Conservation (phyloP, 2,797 vertebrate genomes). For the Helicolenus hilgendorfi region DNA sequence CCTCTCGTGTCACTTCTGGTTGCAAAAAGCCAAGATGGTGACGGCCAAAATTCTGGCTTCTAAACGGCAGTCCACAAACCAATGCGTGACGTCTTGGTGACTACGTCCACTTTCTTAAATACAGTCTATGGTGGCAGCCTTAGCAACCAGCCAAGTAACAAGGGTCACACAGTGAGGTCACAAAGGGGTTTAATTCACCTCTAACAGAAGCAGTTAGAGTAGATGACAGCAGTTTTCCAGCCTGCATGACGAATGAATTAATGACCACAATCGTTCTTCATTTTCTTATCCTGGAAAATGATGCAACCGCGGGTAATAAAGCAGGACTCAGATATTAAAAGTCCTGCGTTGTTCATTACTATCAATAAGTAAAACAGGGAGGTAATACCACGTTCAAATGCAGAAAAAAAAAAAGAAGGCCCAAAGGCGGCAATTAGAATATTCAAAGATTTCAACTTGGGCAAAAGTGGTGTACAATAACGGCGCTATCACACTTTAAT, state of each 20-base stretch:
- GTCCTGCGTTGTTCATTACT: constrained; percentile 40
- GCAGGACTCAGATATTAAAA: constrained; percentile 42
- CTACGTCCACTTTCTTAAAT: no score
- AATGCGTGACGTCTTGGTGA: no score
- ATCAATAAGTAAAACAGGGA: constrained; percentile 66
- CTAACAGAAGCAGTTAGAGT: background rate
- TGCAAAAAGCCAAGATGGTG: no score
- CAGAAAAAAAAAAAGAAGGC: constrained; percentile 29
- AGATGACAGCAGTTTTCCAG: constrained; percentile 25
- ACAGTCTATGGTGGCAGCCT: no score
- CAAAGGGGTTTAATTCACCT: background rate
- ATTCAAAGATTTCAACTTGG: constrained; percentile 67
- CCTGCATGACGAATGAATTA: constrained; percentile 23
- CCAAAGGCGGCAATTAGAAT: constrained; percentile 64
- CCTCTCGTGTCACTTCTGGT: no score
- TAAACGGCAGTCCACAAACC: no score
- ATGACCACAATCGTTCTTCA: constrained; percentile 28
- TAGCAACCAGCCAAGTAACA: background rate
- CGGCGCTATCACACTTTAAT: constrained; percentile 49
- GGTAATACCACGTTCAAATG: constrained; percentile 30
- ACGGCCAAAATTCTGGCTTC: no score
- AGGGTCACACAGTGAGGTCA: constrained; percentile 20
- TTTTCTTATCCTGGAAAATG: constrained; percentile 63
- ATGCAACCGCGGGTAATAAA: constrained; percentile 77
- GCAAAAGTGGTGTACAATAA: constrained; percentile 56